phyloP scores from a whole-genome alignment of 2,797 vertebrate genomes.

The Enteromius mattozi region DNA sequence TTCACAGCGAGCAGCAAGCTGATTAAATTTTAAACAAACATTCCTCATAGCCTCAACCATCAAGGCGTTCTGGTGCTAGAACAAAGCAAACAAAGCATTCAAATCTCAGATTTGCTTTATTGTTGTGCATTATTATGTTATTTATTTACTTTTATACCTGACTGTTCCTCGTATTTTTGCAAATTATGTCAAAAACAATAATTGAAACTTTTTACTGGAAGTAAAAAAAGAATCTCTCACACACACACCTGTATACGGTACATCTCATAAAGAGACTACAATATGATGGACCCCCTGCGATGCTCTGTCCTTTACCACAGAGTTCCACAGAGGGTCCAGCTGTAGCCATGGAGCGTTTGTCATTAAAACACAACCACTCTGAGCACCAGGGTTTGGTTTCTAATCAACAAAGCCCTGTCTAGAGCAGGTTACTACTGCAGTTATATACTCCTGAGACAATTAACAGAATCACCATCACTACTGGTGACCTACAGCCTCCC shows the following conservation, averaged over 20 bases:
- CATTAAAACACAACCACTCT: conserved; percentile 27
- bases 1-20: conserved; percentile 24
- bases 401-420: conserved; percentile 30
- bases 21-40: conserved; percentile 46
- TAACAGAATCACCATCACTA: conserved; percentile 15
- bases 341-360: conserved; percentile 42
- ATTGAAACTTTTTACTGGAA: neutral
- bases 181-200: neutral
- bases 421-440: conserved; percentile 17
- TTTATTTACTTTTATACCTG: neutral
- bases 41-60: conserved; percentile 32
- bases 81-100: conserved; percentile 12
- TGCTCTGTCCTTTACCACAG: conserved; percentile 11
- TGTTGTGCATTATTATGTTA: neutral
- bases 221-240: neutral
- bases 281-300: conserved; percentile 11
- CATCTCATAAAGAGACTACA: conserved; percentile 7
- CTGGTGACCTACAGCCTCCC: conserved; percentile 1
- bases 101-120: neutral
- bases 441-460: conserved; percentile 12
- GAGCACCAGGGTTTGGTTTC: conserved; percentile 1
- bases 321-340: conserved; percentile 24
- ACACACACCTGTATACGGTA: neutral
- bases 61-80: neutral
- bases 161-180: neutral